Evolutionary conservation across 2,888 invertebrate species (phyloP).

Genomic region (Gymnoscelis rufifasciata): DNA sequence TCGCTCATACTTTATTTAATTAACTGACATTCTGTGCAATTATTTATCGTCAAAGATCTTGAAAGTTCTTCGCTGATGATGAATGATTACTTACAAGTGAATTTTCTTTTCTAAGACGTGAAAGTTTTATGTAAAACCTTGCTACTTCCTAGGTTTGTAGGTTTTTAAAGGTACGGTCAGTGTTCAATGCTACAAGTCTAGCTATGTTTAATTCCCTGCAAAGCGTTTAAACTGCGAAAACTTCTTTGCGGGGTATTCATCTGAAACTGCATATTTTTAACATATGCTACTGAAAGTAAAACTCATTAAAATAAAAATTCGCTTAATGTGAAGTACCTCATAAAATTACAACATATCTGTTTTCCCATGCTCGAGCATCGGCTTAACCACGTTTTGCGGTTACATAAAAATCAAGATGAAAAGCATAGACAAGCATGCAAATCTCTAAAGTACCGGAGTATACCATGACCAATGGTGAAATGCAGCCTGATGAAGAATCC

Average conservation of each 20-base stretch:
- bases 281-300: too few relatives aligned
- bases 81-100: constrained; percentile 2
- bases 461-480: constrained; percentile 47
- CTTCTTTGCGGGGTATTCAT: too few relatives aligned
- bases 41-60: constrained; percentile 8
- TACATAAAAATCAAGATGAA: constrained; percentile 45
- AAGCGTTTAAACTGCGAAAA: too few relatives aligned
- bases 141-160: not conserved
- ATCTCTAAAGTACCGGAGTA: constrained; percentile 44
- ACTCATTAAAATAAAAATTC: too few relatives aligned
- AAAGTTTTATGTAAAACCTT: not conserved
- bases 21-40: constrained; percentile 13
- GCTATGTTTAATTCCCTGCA: too few relatives aligned
- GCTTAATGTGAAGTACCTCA: too few relatives aligned
- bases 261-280: too few relatives aligned
- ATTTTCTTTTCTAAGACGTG: not conserved
- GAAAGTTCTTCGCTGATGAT: constrained; percentile 1
- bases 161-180: too few relatives aligned
- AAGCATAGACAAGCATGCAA: constrained; percentile 45
- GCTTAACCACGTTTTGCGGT: constrained; percentile 16
- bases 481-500: constrained; percentile 30
- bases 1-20: constrained; percentile 14
- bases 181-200: too few relatives aligned
- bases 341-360: too few relatives aligned
- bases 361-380: not conserved